Evolutionary conservation across 23 tunicate genomes (phyloP).

Genomic region (Trididemnum clinides): DNA sequence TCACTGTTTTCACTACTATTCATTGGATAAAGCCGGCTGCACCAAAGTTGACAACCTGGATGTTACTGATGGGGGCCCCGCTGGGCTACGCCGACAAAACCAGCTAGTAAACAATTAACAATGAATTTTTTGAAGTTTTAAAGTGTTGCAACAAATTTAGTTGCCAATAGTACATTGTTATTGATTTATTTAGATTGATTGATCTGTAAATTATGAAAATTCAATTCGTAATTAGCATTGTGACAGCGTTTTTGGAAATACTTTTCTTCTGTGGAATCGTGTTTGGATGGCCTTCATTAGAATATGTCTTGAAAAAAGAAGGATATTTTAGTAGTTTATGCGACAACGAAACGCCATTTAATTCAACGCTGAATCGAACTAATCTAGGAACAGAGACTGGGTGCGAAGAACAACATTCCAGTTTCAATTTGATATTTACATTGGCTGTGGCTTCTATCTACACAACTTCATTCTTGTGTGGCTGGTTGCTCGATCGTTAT

Average conservation of each 20-base stretch:
- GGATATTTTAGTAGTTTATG: constrained; percentile 45
- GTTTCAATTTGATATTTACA: constrained; percentile 41
- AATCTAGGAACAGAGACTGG: background rate
- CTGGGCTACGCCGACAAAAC: too few species aligned
- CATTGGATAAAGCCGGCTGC: too few species aligned
- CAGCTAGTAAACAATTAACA: too few species aligned
- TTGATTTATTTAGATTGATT: too few species aligned
- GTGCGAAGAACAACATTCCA: constrained; percentile 26
- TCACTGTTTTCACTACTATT: too few species aligned
- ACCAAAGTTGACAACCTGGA: too few species aligned
- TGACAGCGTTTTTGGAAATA: constrained; percentile 50
- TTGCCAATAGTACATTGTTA: too few species aligned
- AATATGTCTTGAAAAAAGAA: constrained; percentile 45
- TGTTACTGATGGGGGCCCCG: too few species aligned
- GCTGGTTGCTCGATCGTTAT: constrained; percentile 48
- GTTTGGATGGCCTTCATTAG: constrained; percentile 69
- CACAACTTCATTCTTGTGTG: constrained; percentile 29
- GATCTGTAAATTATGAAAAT: too few species aligned
- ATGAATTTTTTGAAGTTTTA: too few species aligned
- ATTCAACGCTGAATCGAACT: background rate
- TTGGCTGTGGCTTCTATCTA: constrained; percentile 16
- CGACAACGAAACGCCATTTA: background rate
- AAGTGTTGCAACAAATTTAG: too few species aligned
- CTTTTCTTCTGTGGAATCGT: constrained; percentile 52
- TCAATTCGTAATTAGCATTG: too few species aligned